Conservation (phyloP, 2,888 invertebrate genomes). For the Sphaerophoria rueppellii region DNA sequence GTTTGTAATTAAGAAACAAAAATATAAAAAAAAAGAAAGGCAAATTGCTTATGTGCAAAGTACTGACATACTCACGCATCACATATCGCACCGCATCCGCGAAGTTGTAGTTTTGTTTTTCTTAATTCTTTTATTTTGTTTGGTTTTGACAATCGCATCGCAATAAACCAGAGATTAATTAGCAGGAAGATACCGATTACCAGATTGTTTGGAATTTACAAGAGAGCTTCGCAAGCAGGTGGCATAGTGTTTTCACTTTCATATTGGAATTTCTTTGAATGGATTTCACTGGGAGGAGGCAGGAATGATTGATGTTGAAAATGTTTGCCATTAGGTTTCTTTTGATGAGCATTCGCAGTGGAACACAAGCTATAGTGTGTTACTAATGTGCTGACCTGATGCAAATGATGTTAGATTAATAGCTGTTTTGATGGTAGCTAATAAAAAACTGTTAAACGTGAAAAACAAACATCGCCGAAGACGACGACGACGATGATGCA, state of each 20-base stretch:
- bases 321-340: slow-evolving; percentile 34
- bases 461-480: not conserved
- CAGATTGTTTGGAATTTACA: slow-evolving; percentile 23
- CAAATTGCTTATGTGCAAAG: not conserved
- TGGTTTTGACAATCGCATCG: slow-evolving; percentile 55
- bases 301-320: slow-evolving; percentile 9
- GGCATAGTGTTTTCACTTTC: slow-evolving; percentile 64
- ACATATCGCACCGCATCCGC: slow-evolving; percentile 25
- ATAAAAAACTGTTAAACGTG: not conserved
- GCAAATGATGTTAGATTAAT: slow-evolving; percentile 39
- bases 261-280: slow-evolving; percentile 33
- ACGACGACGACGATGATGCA: not conserved
- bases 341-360: slow-evolving; percentile 10
- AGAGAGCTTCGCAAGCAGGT: slow-evolving; percentile 14
- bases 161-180: slow-evolving; percentile 55
- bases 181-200: slow-evolving; percentile 61
- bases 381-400: slow-evolving; percentile 46
- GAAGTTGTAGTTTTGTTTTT: slow-evolving; percentile 4
- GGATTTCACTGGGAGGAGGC: slow-evolving; percentile 25
- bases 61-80: slow-evolving; percentile 36
- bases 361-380: slow-evolving; percentile 30
- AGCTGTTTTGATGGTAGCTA: slow-evolving; percentile 6
- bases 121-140: not conserved
- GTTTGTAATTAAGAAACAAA: slow-evolving; percentile 44
- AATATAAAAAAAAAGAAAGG: slow-evolving; percentile 26